Percentiles rank a stretch among this genome's conserved stretches.
These are phyloP conservation scores for Thalassophryne amazonica DNA, from an alignment of 2,797 vertebrate species.

Conservation along the genomic window DNA sequence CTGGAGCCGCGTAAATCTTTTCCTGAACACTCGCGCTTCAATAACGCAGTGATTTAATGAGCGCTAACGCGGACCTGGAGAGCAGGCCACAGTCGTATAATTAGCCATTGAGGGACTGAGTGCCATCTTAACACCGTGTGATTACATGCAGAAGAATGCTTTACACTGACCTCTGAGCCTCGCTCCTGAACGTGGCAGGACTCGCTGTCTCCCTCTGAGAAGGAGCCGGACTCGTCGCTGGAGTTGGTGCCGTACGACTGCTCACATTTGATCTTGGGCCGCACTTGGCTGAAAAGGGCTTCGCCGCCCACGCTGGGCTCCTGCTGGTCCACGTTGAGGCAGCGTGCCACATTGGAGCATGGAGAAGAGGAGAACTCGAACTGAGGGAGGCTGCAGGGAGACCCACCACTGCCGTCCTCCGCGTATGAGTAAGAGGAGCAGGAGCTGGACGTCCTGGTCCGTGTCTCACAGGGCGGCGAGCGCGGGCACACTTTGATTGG, in stretches of 20 bases:
- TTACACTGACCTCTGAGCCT: conserved; percentile 91
- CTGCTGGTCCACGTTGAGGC: conserved; percentile 89
- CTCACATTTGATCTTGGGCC: conserved; percentile 98
- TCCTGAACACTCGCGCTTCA: conserved; percentile 35
- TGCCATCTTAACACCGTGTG: conserved; percentile 18
- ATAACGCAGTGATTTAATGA: conserved; percentile 55
- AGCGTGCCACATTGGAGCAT: conserved; percentile 91
- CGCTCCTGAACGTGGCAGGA: conserved; percentile 93
- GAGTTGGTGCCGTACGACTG: conserved; percentile 99
- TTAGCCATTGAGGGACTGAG: conserved; percentile 34
- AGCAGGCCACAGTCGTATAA: conserved; percentile 30
- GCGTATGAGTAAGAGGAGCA: conserved; percentile 98
- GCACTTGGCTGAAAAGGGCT: conserved; percentile 85
- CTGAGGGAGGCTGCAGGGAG: conserved; percentile 95
- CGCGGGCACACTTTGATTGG: conserved; percentile 98
- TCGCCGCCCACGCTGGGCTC: conserved; percentile 87
- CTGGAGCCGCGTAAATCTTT: conserved; percentile 53
- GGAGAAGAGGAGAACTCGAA: conserved; percentile 98
- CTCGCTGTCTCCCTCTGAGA: conserved; percentile 99
- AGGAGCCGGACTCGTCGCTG: conserved; percentile 97
- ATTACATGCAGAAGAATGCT: conserved; percentile 25
- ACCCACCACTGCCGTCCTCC: conserved; percentile 94
- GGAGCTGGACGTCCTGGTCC: conserved; percentile 96
- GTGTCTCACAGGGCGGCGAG: conserved; percentile 93
- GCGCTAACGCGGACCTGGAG: conserved; percentile 49